A percentile compares a stretch with the other conserved stretches of the same genome.
phyloP scores from a whole-genome alignment of 2,888 invertebrate genomes.

The Spialia ferax region DNA sequence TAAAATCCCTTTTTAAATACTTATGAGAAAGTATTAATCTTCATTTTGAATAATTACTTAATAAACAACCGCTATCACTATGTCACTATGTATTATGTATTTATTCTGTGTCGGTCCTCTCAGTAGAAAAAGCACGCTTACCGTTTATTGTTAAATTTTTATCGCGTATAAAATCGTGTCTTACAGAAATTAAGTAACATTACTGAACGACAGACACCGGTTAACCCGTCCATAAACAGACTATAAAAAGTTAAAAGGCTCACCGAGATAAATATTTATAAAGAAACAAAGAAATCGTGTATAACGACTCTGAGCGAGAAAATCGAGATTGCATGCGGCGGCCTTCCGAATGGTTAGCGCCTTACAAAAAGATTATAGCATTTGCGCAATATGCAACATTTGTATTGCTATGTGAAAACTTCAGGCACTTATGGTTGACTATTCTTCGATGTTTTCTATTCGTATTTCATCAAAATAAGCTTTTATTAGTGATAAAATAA shows the following conservation, averaged over 20 bases:
- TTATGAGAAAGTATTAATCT: too few relatives aligned
- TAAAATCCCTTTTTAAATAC: too few relatives aligned
- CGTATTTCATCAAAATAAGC: neutral
- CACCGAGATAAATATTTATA: constrained; percentile 34
- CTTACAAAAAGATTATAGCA: constrained; percentile 52
- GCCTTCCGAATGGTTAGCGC: constrained; percentile 47
- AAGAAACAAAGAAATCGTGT: constrained; percentile 34
- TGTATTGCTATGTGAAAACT: constrained; percentile 47
- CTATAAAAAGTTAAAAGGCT: constrained; percentile 23
- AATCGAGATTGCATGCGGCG: constrained; percentile 39
- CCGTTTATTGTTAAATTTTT: constrained; percentile 6
- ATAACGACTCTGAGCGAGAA: constrained; percentile 25
- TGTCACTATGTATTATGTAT: too few relatives aligned
- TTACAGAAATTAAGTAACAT: constrained; percentile 27
- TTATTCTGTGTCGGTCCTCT: too few relatives aligned
- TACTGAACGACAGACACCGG: constrained; percentile 24
- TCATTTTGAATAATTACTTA: too few relatives aligned
- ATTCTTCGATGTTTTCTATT: neutral
- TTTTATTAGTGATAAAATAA: neutral
- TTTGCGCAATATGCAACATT: constrained; percentile 47
- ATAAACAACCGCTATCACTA: too few relatives aligned
- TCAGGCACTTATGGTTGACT: constrained; percentile 45
- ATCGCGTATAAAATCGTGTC: constrained; percentile 1
- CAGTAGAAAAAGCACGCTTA: too few relatives aligned
- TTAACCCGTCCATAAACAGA: constrained; percentile 27